Base-by-base conservation (phyloP, 2,797 vertebrate genomes). In the Poecilia picta region DNA sequence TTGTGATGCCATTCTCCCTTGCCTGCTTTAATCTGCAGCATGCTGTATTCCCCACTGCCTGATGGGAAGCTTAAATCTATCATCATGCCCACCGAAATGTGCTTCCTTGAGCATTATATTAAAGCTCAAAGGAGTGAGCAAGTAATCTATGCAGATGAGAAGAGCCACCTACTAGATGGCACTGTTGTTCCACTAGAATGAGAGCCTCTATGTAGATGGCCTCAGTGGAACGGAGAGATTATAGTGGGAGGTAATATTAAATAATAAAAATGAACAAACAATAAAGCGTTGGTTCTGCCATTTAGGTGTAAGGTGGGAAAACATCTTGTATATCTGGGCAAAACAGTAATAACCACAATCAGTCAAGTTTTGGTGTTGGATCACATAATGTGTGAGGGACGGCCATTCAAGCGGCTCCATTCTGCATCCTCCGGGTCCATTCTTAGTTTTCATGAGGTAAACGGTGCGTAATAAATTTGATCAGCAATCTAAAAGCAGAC, bases 51-150 rank as follows among this genome's bases (percentile, higher is more conserved):
- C 95, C 94, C 84, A 79, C 85, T 81, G 93, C 91, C 92, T 94
- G 92, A 95, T 93, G 93, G 90, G 91, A 93, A 91, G 92, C 93
- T 96, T 95, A 95, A 94, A 95, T 94, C 93, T 93, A 95, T 95
- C 93, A 92, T 93, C 89, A 90, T 93, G 85, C 91, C 92, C 89
- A 91, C 89, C 94, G 93, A 95, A 94, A 94, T 93, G 92, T 93
- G 93, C 92, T 91, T 95, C 89, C 91, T 87, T 90, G 91, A 91
- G 93, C 92, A 93, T 93, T 92, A 92, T 91, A 88, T 91, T 91
- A 88, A 93, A 92, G 83, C 94, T 92, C 89, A 89, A 90, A 91
- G 87, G 78, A 73, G 73, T 51, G 77, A 80, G 87, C 53, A 74
- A 79, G 62, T 79, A 83, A 64, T 74, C 51, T 66, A 77, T 64